Base-by-base conservation (phyloP, 2,113 vertebrate genomes). In the Mola mola region DNA sequence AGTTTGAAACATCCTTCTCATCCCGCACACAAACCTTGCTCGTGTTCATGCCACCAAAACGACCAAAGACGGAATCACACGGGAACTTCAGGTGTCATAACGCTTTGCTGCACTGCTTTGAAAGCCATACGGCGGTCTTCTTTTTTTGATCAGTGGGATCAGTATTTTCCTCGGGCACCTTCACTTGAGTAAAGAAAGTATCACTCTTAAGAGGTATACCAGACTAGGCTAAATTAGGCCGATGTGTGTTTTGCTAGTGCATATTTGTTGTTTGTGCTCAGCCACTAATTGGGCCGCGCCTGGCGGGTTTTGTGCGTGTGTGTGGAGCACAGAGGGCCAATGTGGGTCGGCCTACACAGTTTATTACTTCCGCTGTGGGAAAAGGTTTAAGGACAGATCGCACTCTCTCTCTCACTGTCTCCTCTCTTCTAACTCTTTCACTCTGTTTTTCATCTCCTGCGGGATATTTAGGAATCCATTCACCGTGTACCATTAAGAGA, bases 381-480 rank as follows among this genome's bases (percentile, higher is more conserved):
- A 72, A 65, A 64, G 76, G 78, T 86, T 86, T 81, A 84, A 88
- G 85, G 84, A 77, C 78, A 76, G 75, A 78, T 75, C 6, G 26
- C 80, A 79, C 61, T 16, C 72, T 77, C 70, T 52, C 70, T 72
- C 76, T 51, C 70, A 48, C 50, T 50, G 49, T 59, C 33, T 59
- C 33, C 31, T 16, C 42, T 57, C 46, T 47, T 51, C 48, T 51
- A 43, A 51, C 51, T 41, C 48, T 81, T 82, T 79, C 78, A 48
- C 60, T 72, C 36, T 28, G 50, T 64, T 73, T 75, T n/a, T 75
- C 69, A 56, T 63, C 80, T 86, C 75, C 75, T 83, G 51, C 67
- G 71, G 81, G 79, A 87, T 79, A 82, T 88, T 87, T 82, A 81
- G 83, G 62, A 62, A 75, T 81, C 66, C 61, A 74, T 88, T 76